Evolutionary conservation across 92 coral and sea anemone genomes (phyloP).

Genomic region (Phymanthus crucifer): DNA sequence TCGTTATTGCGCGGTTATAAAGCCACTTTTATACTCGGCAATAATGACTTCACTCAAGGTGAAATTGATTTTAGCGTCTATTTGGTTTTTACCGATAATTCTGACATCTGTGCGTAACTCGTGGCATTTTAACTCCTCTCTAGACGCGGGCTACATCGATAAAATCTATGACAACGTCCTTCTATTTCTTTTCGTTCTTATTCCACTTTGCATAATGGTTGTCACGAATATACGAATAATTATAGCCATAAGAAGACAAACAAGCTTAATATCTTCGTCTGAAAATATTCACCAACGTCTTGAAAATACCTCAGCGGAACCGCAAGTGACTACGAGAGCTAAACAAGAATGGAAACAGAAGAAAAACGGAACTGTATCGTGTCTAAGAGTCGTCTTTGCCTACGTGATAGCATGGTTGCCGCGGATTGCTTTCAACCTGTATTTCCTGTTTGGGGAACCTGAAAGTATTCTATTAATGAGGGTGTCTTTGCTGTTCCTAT

Average conservation of each 20-base stretch:
- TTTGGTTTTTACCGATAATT: slow-evolving; percentile 53
- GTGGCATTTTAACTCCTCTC: slow-evolving; percentile 43
- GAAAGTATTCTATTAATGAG: slow-evolving; percentile 35
- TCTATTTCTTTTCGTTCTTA: slow-evolving; percentile 38
- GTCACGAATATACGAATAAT: slow-evolving; percentile 44
- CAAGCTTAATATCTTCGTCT: not conserved
- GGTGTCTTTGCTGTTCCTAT: slow-evolving; percentile 54
- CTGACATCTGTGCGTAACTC: slow-evolving; percentile 42
- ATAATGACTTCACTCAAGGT: slow-evolving; percentile 45
- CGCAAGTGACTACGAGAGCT: not conserved
- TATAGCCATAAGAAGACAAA: slow-evolving; percentile 50
- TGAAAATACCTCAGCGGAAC: not conserved
- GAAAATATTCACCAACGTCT: not conserved
- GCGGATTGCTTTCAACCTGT: slow-evolving; percentile 46
- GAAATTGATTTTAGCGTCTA: slow-evolving; percentile 21
- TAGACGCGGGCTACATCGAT: slow-evolving; percentile 26
- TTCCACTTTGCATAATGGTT: slow-evolving; percentile 49
- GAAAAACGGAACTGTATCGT: slow-evolving; percentile 44
- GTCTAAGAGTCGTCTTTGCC: slow-evolving; percentile 48
- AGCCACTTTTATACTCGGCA: slow-evolving; percentile 53
- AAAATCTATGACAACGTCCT: slow-evolving; percentile 48
- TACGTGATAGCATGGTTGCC: slow-evolving; percentile 70
- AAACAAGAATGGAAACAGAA: not conserved
- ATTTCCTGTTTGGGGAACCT: slow-evolving; percentile 36
- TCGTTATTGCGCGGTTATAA: slow-evolving; percentile 58